Percentiles rank a stretch among this genome's conserved stretches.
These are phyloP conservation scores for Dicranocentrus wangi DNA, from an alignment of 2,888 invertebrate genomes.

Conservation along the genomic window DNA sequence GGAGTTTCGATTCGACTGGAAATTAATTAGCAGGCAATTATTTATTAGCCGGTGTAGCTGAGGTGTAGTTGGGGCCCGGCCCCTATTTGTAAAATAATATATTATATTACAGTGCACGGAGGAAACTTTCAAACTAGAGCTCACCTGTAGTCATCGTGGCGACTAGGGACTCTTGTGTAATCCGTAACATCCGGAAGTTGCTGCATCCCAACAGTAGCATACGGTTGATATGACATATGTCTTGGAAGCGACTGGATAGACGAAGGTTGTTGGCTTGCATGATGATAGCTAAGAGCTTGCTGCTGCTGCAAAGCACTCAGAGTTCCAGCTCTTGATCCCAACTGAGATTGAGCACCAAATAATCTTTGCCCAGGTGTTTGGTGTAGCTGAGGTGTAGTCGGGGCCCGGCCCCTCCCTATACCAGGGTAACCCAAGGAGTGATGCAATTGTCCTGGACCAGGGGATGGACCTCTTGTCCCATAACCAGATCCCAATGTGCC, in stretches of 20 bases:
- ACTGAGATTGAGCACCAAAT: conserved; percentile 65
- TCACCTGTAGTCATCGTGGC: conserved; percentile 72
- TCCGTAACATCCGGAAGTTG: conserved; percentile 72
- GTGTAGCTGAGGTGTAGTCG: conserved; percentile 45
- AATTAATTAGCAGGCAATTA: too few species aligned
- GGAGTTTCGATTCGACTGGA: conserved; percentile 67
- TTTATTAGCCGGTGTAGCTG: too few species aligned
- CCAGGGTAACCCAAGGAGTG: conserved; percentile 64
- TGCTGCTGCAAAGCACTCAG: conserved; percentile 75
- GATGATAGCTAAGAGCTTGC: conserved; percentile 65
- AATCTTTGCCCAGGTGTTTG: conserved; percentile 66
- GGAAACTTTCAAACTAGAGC: not conserved
- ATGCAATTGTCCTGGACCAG: conserved; percentile 59
- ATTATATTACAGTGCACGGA: too few species aligned
- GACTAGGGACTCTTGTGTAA: conserved; percentile 69
- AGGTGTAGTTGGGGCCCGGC: too few species aligned
- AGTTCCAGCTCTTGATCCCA: conserved; percentile 54
- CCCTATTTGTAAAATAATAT: too few species aligned
- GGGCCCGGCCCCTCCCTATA: conserved; percentile 64
- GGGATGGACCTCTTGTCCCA: conserved; percentile 49
- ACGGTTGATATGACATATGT: conserved; percentile 72
- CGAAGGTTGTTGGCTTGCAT: conserved; percentile 48
- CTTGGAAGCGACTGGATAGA: conserved; percentile 73
- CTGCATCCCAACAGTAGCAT: conserved; percentile 70
- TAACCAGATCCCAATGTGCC: conserved; percentile 65